Base-by-base conservation (phyloP, 2,888 invertebrate species). In the Eumacrocentrus americanus region DNA sequence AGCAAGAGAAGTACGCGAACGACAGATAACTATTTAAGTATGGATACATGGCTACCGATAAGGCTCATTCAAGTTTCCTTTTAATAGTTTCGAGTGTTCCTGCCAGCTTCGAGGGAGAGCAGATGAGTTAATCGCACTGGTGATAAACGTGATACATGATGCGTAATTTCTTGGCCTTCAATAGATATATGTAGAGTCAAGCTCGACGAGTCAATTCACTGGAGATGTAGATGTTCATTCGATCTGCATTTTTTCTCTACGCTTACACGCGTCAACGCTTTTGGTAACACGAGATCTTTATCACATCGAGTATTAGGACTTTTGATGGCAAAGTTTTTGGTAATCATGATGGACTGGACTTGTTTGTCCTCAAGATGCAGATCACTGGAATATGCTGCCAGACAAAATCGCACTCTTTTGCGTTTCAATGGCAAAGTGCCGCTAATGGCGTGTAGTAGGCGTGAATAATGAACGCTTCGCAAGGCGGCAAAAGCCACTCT, bases 391-490 rank as follows among this genome's bases (percentile, higher is more conserved):
- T n/a, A n/a, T n/a, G n/a, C n/a, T n/a, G n/a, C n/a, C n/a, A n/a
- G 16, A 50, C 29, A 16, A 29, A 16, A 29, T 29, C 9, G 29
- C 29, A 29, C 29, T 29, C 29, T 6, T 29, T 22, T 44, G 2
- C 11, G 7, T 44, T 53, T 52, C 60, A 63, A 68, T 65, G 63
- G 60, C 59, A 59, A 25, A 50, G 20, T 53, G 53, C 55, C 53
- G 65, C 52, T n/a, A n/a, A n/a, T n/a, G n/a, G n/a, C n/a, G n/a
- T n/a, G n/a, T n/a, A n/a, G n/a, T n/a, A n/a, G n/a, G n/a, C n/a
- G 65, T 60, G 63, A 60, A 64, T 63, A 69, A 68, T 61, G 62
- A 65, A 65, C 61, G 65, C 59, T 53, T 51, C 44, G 51, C 52
- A 61, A 56, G 57, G 58, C 56, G 64, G 60, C 56, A 60, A 60